A percentile compares a stretch with the other conserved stretches of the same genome.
Conservation (phyloP, 1,140 invertebrate species). For the Megathymus violae region DNA sequence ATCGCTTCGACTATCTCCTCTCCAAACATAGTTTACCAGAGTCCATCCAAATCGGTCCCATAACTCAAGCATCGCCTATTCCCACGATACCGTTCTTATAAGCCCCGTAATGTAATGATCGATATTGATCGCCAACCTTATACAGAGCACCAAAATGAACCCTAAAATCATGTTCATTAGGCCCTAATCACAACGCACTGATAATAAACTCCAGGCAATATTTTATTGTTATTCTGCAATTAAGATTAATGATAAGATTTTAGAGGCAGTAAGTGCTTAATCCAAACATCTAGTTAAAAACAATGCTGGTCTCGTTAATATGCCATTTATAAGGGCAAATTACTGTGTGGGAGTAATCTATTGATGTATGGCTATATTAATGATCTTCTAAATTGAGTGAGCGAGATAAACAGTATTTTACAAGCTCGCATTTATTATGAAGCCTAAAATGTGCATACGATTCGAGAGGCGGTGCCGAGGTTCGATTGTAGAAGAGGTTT, state of each 20-base stretch:
- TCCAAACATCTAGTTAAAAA: slow-evolving; percentile 77
- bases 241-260: slow-evolving; percentile 82
- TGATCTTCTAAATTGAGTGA: slow-evolving; percentile 25
- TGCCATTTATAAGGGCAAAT: slow-evolving; percentile 65
- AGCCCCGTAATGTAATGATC: slow-evolving; percentile 70
- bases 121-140: slow-evolving; percentile 55
- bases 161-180: slow-evolving; percentile 51
- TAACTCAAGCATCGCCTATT: slow-evolving; percentile 69
- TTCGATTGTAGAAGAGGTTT: slow-evolving; percentile 31
- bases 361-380: slow-evolving; percentile 28
- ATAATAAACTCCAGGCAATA: slow-evolving; percentile 57
- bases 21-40: slow-evolving; percentile 42
- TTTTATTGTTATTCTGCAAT: slow-evolving; percentile 82
- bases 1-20: slow-evolving; percentile 21
- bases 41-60: slow-evolving; percentile 56
- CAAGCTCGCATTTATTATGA: slow-evolving; percentile 10
- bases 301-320: slow-evolving; percentile 60
- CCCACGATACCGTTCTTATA: slow-evolving; percentile 79
- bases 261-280: slow-evolving; percentile 78
- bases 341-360: slow-evolving; percentile 51
- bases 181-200: slow-evolving; percentile 46
- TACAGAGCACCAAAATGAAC: slow-evolving; percentile 57
- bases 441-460: slow-evolving; percentile 10
- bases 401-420: slow-evolving; percentile 24
- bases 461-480: slow-evolving; percentile 15